Evolutionary conservation across 1,140 invertebrate species (phyloP).

Genomic region (Papilio polyxenes): DNA sequence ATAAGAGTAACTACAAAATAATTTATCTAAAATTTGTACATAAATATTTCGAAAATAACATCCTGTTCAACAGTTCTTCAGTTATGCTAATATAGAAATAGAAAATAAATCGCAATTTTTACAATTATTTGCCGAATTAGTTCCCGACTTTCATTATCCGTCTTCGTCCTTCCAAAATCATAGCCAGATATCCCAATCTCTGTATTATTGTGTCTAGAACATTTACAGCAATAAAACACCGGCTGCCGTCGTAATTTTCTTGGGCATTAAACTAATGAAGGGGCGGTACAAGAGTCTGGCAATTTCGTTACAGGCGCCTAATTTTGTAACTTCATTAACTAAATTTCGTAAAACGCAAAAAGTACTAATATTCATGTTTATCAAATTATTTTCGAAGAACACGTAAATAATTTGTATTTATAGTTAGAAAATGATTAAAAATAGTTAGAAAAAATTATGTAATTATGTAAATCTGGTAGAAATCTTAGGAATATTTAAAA

Average conservation of each 20-base stretch:
- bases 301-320: not conserved
- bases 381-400: not conserved
- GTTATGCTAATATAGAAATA: no score
- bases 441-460: not conserved
- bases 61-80: no score
- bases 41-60: no score
- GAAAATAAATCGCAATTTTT: no score
- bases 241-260: conserved; percentile 25
- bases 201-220: not conserved
- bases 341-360: not conserved
- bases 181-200: not conserved
- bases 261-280: conserved; percentile 25
- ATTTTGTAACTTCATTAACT: conserved; percentile 7
- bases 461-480: no score
- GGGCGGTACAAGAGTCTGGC: conserved; percentile 13
- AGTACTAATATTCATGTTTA: not conserved
- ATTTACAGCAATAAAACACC: conserved; percentile 1
- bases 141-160: no score
- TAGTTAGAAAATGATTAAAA: not conserved
- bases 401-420: not conserved
- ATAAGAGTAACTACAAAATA: no score
- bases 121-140: no score
- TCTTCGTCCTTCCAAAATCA: not conserved
- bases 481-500: no score
- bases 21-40: no score